A percentile compares a stretch with the other conserved stretches of the same genome.
phyloP scores from a whole-genome alignment of 2,113 vertebrate species.

The Ifrita kowaldi region DNA sequence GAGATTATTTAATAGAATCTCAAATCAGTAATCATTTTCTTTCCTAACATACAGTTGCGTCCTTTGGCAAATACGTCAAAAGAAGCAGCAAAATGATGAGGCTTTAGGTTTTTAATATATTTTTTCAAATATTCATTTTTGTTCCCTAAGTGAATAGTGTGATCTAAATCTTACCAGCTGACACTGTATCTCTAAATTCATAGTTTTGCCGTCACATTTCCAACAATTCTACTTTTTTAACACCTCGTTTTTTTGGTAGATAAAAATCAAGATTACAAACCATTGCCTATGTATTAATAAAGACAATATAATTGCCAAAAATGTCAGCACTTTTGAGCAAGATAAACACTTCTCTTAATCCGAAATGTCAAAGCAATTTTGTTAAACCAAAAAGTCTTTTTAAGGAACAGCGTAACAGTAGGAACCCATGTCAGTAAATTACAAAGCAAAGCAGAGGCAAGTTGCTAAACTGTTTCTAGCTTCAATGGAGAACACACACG shows the following conservation, averaged over 20 bases:
- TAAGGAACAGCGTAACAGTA: neutral
- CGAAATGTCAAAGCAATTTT: neutral
- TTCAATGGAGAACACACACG: neutral
- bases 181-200: neutral
- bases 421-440: neutral
- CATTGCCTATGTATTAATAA: neutral
- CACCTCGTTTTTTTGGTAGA: neutral
- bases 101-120: neutral
- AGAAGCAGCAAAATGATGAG: neutral
- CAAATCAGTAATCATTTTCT: neutral
- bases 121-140: neutral
- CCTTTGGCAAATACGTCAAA: neutral
- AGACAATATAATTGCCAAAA: neutral
- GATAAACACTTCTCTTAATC: neutral
- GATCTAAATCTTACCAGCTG: neutral
- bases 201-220: neutral
- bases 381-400: neutral
- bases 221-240: neutral
- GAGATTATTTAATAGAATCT: neutral
- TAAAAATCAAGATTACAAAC: neutral
- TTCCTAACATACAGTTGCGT: neutral
- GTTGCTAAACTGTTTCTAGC: neutral
- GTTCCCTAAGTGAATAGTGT: neutral
- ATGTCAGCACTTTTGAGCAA: neutral
- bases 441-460: neutral